Conservation (phyloP, 2,113 vertebrate genomes). For the Atrichornis clamosus region DNA sequence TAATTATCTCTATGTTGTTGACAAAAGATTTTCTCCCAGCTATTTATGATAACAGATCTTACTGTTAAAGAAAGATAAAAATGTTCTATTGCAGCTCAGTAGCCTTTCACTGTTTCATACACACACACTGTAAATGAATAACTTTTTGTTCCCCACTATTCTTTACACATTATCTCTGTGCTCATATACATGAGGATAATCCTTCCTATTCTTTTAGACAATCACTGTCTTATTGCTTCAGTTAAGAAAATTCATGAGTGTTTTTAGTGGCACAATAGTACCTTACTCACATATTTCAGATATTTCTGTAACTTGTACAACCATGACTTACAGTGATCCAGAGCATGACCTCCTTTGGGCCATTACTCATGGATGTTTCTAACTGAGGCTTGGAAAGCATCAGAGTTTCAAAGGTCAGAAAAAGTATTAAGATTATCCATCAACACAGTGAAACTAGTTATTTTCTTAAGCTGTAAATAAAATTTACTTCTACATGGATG, state of each 20-base stretch:
- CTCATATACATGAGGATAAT: neutral
- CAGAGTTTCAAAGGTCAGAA: neutral
- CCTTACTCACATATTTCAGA: neutral
- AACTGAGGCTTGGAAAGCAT: neutral
- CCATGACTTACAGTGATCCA: neutral
- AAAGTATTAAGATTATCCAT: neutral
- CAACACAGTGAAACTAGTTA: neutral
- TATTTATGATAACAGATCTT: neutral
- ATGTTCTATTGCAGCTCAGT: neutral
- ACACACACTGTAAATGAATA: neutral
- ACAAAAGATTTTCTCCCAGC: neutral
- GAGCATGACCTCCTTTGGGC: neutral
- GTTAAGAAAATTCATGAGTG: neutral
- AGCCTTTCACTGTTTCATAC: neutral
- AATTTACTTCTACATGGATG: neutral
- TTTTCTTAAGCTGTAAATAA: neutral
- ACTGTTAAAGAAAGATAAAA: neutral
- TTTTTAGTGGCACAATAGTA: neutral
- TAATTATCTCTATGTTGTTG: neutral
- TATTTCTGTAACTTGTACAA: neutral
- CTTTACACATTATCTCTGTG: neutral
- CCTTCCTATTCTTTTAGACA: neutral
- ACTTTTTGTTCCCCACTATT: neutral
- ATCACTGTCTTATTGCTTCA: neutral
- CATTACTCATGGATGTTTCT: neutral